Evolutionary conservation across 2,888 invertebrate species (phyloP).

Genomic region (Heliconius aoede): DNA sequence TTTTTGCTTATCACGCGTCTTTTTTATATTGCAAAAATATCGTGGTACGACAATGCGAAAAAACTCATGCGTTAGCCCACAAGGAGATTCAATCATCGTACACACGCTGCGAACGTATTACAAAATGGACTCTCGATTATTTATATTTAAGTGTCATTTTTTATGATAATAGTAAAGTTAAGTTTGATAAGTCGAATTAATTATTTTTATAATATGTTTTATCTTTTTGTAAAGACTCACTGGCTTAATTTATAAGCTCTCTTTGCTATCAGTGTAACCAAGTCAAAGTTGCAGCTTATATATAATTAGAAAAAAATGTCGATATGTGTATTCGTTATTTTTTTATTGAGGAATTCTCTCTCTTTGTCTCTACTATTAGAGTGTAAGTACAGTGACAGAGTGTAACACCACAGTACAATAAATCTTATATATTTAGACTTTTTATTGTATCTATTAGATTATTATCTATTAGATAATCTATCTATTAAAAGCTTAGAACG

Average conservation of each 20-base stretch:
- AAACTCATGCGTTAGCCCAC: slow-evolving; percentile 44
- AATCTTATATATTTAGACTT: too few relatives aligned
- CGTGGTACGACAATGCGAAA: slow-evolving; percentile 35
- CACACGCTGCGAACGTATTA: slow-evolving; percentile 44
- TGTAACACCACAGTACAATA: too few relatives aligned
- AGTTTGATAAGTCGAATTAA: slow-evolving; percentile 51
- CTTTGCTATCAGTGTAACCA: slow-evolving; percentile 45
- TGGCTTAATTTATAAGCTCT: slow-evolving; percentile 40
- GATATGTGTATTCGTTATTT: slow-evolving; percentile 14
- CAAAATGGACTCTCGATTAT: slow-evolving; percentile 39
- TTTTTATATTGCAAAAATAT: slow-evolving; percentile 12
- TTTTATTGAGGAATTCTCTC: background rate
- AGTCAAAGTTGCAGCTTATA: slow-evolving; percentile 38
- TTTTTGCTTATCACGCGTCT: background rate
- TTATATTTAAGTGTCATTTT: slow-evolving; percentile 41
- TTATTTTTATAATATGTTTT: slow-evolving; percentile 50
- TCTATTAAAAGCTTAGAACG: background rate
- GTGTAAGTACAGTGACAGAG: too few relatives aligned
- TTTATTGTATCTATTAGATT: too few relatives aligned
- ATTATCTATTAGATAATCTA: background rate
- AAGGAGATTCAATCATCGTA: slow-evolving; percentile 58
- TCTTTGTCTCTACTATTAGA: too few relatives aligned
- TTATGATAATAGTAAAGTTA: slow-evolving; percentile 52
- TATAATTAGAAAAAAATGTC: background rate
- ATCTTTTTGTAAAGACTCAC: slow-evolving; percentile 18